phyloP scores from a whole-genome alignment of 2,888 invertebrate species.

The Anaspis maculata region DNA sequence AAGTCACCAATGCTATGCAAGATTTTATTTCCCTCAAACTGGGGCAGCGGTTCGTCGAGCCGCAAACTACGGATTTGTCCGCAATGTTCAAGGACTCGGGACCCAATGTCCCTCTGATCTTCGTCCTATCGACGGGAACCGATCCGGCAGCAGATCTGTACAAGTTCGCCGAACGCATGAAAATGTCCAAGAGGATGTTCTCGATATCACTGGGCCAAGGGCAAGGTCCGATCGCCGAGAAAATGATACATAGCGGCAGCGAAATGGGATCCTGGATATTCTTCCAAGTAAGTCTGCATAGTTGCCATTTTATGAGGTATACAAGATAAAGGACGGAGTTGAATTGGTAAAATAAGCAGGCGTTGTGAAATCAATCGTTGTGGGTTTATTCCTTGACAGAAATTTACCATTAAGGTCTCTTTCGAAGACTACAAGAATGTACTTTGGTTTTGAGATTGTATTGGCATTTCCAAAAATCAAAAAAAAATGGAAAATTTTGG shows the following conservation, averaged over 20 bases:
- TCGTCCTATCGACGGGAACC: constrained; percentile 83
- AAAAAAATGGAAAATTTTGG: too few species aligned
- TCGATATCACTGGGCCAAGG: constrained; percentile 86
- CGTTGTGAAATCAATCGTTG: too few species aligned
- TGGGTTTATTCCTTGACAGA: too few species aligned
- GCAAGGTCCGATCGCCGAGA: constrained; percentile 77
- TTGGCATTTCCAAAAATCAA: too few species aligned
- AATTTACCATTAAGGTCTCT: too few species aligned
- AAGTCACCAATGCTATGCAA: constrained; percentile 72
- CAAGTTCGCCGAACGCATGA: constrained; percentile 77
- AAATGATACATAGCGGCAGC: constrained; percentile 62
- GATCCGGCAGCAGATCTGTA: constrained; percentile 78
- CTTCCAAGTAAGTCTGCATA: constrained; percentile 57
- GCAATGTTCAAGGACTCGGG: constrained; percentile 76
- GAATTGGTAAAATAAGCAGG: too few species aligned
- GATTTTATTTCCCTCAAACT: constrained; percentile 61
- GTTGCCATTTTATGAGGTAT: too few species aligned
- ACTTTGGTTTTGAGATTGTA: too few species aligned
- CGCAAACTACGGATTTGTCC: constrained; percentile 75
- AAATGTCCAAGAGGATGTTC: constrained; percentile 63
- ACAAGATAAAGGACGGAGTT: too few species aligned
- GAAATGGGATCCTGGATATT: constrained; percentile 83
- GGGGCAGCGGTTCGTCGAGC: constrained; percentile 74
- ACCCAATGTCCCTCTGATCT: constrained; percentile 70
- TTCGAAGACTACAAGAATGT: too few species aligned